Evolutionary conservation across 2,113 vertebrate species (phyloP).

Genomic region (Blennius ocellaris): DNA sequence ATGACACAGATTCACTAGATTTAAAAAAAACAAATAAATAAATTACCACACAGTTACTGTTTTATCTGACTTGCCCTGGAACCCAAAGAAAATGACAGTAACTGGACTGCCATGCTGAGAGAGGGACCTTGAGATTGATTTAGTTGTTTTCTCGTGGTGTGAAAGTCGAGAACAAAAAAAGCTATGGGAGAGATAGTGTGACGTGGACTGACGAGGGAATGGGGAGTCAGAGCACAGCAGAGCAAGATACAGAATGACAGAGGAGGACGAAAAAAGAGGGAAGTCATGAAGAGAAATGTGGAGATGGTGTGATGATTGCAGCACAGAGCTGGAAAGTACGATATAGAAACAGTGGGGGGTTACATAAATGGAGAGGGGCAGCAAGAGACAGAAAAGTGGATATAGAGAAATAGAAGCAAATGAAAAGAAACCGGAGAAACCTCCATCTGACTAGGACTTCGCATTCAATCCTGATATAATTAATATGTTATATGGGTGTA

Average conservation of each 20-base stretch:
- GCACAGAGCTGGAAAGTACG: constrained; percentile 22
- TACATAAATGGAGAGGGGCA: constrained; percentile 16
- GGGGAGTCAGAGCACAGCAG: constrained; percentile 24
- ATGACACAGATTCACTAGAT: too few species aligned
- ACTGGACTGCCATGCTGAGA: neutral
- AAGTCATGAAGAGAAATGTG: constrained; percentile 26
- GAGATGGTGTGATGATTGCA: constrained; percentile 30
- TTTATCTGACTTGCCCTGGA: too few species aligned
- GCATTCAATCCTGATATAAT: too few species aligned
- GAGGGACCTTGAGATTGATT: constrained; percentile 41
- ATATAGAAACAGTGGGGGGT: neutral
- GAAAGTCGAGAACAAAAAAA: constrained; percentile 46
- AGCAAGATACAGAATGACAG: constrained; percentile 57
- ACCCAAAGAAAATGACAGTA: constrained; percentile 1
- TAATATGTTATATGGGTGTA: too few species aligned
- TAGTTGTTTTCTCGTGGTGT: constrained; percentile 26
- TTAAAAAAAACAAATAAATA: too few species aligned
- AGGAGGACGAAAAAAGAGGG: constrained; percentile 21
- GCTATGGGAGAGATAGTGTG: constrained; percentile 33
- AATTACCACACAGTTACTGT: too few species aligned
- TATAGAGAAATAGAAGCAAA: neutral
- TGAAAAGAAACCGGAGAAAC: neutral
- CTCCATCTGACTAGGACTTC: too few species aligned
- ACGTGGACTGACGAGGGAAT: constrained; percentile 37
- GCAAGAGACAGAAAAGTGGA: neutral